These are phyloP conservation scores for Gasterosteus nipponicus DNA, from an alignment of 2,113 vertebrate genomes.

Conservation along the genomic window DNA sequence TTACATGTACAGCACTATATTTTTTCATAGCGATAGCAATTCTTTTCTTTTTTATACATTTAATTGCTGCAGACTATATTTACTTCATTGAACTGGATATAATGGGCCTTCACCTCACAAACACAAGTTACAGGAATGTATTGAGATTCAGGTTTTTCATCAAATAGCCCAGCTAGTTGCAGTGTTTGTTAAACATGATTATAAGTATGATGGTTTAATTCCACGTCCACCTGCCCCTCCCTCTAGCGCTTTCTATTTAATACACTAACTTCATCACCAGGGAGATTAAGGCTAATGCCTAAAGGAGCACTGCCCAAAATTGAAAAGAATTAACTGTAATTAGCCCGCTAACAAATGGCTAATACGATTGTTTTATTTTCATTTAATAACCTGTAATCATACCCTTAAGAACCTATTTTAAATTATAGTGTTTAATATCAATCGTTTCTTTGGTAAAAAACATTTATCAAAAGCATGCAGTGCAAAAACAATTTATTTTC, in stretches of 20 bases:
- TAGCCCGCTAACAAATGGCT: conserved; percentile 80
- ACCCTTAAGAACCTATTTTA: conserved; percentile 64
- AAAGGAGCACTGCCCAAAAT: conserved; percentile 78
- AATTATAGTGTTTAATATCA: conserved; percentile 41
- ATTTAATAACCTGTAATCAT: conserved; percentile 76
- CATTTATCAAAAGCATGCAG: conserved; percentile 45
- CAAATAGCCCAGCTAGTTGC: conserved; percentile 32
- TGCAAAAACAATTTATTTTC: conserved; percentile 59
- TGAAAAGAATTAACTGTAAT: conserved; percentile 83
- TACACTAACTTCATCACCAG: conserved; percentile 76
- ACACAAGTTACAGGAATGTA: conserved; percentile 17
- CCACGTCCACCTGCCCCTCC: conserved; percentile 65
- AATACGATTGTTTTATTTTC: conserved; percentile 78
- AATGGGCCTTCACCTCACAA: conserved; percentile 20
- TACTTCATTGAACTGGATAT: conserved; percentile 6
- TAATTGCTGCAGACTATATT: background rate
- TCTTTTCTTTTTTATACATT: background rate
- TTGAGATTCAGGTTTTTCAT: conserved; percentile 38
- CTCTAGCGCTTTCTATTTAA: conserved; percentile 65
- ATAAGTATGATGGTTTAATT: conserved; percentile 65
- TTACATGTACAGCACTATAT: background rate
- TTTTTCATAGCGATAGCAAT: background rate
- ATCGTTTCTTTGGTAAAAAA: conserved; percentile 58
- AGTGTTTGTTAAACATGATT: conserved; percentile 59
- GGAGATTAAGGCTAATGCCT: conserved; percentile 81